A percentile compares a stretch with the other conserved stretches of the same genome.
Evolutionary conservation across 1,140 invertebrate genomes (phyloP).

Genomic region (Listronotus bonariensis): DNA sequence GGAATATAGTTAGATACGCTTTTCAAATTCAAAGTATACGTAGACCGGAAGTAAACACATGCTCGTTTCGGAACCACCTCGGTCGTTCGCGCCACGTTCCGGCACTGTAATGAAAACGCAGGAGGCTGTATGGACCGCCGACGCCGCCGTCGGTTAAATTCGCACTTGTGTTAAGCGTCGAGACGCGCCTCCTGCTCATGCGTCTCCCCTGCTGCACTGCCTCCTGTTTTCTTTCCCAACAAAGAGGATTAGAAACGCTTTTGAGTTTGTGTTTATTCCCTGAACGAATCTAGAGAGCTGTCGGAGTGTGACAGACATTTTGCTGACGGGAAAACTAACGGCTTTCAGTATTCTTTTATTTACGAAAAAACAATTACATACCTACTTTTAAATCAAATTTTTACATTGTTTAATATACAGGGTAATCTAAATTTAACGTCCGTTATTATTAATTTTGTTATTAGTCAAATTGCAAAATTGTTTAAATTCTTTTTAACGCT

Average conservation of each 20-base stretch:
- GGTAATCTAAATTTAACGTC: no score
- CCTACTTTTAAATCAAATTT: no score
- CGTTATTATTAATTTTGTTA: no score
- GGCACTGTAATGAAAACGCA: conserved; percentile 43
- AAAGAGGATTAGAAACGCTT: conserved; percentile 52
- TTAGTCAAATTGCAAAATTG: no score
- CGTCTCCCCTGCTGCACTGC: conserved; percentile 45
- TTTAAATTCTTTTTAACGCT: no score
- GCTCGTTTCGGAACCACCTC: neutral
- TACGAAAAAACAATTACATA: neutral
- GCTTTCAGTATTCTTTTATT: neutral
- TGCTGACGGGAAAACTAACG: conserved; percentile 1
- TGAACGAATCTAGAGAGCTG: conserved; percentile 51
- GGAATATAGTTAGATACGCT: neutral
- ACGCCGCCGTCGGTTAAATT: conserved; percentile 46
- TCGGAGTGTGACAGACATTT: conserved; percentile 47
- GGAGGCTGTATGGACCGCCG: conserved; percentile 52
- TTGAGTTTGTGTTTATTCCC: conserved; percentile 56
- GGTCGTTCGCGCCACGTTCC: conserved; percentile 41
- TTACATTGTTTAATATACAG: no score
- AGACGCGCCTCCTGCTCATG: conserved; percentile 54
- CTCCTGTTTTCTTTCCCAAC: conserved; percentile 42
- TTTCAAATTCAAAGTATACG: conserved; percentile 38
- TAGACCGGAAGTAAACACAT: conserved; percentile 40
- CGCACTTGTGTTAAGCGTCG: conserved; percentile 56